phyloP scores from a whole-genome alignment of 1,140 invertebrate species.

The Monomorium pharaonis region DNA sequence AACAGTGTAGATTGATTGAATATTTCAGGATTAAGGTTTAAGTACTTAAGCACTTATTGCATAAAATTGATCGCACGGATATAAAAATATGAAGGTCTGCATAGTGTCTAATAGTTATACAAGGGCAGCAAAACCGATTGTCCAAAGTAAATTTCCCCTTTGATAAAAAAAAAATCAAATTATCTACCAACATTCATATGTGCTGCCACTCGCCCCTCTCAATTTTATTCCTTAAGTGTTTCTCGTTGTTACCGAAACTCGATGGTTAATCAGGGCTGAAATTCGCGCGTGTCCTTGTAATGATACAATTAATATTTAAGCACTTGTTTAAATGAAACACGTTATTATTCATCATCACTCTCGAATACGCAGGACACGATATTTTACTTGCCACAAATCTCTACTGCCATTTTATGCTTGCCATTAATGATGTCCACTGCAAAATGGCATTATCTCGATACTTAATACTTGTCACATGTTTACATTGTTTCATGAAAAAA shows the following conservation, averaged over 20 bases:
- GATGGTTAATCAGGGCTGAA: constrained; percentile 24
- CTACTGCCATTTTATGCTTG: constrained; percentile 65
- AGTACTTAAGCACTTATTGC: constrained; percentile 8
- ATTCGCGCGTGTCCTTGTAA: constrained; percentile 44
- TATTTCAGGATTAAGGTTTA: constrained; percentile 52
- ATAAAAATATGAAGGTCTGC: constrained; percentile 22
- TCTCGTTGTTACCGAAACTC: background rate
- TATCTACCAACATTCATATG: constrained; percentile 30
- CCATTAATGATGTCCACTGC: constrained; percentile 13
- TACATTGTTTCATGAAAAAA: constrained; percentile 18
- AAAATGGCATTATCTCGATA: constrained; percentile 47
- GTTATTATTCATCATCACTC: constrained; percentile 43
- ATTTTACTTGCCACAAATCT: constrained; percentile 29
- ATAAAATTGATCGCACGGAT: constrained; percentile 5
- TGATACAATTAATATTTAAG: constrained; percentile 15
- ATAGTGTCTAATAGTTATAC: constrained; percentile 47
- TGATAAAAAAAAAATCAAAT: constrained; percentile 12
- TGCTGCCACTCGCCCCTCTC: too few species aligned
- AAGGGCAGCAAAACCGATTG: constrained; percentile 10
- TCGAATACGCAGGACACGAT: constrained; percentile 42
- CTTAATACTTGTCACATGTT: constrained; percentile 50
- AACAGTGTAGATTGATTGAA: constrained; percentile 37
- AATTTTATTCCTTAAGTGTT: constrained; percentile 39
- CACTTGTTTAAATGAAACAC: constrained; percentile 62
- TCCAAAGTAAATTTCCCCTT: constrained; percentile 12